phyloP scores from a whole-genome alignment of 2,888 invertebrate genomes.

The Cephonodes hylas region DNA sequence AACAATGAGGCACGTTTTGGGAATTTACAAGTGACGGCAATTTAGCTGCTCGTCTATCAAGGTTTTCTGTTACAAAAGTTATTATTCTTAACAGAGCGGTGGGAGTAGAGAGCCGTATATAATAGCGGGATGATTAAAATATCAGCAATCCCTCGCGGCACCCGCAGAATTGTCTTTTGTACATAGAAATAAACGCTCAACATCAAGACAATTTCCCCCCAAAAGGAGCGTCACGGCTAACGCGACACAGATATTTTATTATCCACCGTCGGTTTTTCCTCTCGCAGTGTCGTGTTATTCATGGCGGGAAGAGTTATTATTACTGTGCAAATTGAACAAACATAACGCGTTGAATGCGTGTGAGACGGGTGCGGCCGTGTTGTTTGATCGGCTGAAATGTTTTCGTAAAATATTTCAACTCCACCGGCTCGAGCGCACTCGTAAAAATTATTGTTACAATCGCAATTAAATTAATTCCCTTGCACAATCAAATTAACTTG shows the following conservation, averaged over 20 bases:
- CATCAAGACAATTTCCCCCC: conserved; percentile 47
- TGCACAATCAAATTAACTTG: conserved; percentile 2
- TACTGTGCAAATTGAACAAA: conserved; percentile 33
- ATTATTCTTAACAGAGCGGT: conserved; percentile 36
- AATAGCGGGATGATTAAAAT: conserved; percentile 56
- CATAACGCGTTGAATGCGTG: conserved; percentile 20
- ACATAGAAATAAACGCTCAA: conserved; percentile 42
- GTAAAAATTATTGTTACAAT: conserved; percentile 4
- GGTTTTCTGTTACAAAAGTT: conserved; percentile 35
- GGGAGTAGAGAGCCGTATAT: conserved; percentile 32
- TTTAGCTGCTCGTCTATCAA: conserved; percentile 16
- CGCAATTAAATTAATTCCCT: background rate
- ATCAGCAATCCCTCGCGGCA: conserved; percentile 41
- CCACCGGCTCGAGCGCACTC: background rate
- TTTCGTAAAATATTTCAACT: background rate
- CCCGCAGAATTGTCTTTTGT: conserved; percentile 39
- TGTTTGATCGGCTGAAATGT: background rate
- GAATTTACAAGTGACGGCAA: conserved; percentile 10
- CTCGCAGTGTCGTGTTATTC: conserved; percentile 40
- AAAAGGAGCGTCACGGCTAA: conserved; percentile 41
- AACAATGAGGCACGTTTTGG: conserved; percentile 9
- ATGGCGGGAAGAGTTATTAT: conserved; percentile 45
- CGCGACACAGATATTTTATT: conserved; percentile 44
- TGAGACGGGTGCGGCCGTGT: background rate
- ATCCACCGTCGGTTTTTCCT: conserved; percentile 34